These are phyloP conservation scores for Tarsius wallacei DNA, from an alignment of 2,797 vertebrate genomes.

Conservation along the genomic window DNA sequence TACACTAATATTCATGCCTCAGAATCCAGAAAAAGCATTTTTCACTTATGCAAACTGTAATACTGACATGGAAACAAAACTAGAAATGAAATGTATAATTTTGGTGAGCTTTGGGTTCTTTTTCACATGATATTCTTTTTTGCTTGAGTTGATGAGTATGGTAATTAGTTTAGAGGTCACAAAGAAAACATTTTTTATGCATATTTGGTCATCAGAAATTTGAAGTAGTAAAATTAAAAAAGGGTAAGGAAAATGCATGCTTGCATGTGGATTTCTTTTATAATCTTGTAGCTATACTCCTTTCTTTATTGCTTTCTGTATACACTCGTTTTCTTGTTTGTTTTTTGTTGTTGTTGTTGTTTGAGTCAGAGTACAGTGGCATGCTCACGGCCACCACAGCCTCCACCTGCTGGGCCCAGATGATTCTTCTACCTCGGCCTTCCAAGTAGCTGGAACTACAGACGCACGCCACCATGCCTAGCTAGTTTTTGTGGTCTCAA, in stretches of 20 bases:
- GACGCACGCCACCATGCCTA: too few relatives aligned
- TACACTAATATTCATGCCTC: conserved; percentile 51
- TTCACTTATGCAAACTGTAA: conserved; percentile 43
- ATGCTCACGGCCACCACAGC: too few relatives aligned
- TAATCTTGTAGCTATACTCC: neutral
- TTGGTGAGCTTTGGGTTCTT: conserved; percentile 17
- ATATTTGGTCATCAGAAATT: conserved; percentile 4
- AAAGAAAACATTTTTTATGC: conserved; percentile 30
- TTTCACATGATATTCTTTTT: neutral
- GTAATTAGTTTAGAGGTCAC: neutral
- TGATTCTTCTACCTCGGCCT: too few relatives aligned
- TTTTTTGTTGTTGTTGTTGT: too few relatives aligned
- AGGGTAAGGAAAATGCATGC: neutral
- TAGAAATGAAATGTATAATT: conserved; percentile 56
- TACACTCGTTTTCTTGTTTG: neutral
- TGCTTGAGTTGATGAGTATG: neutral
- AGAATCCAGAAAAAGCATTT: conserved; percentile 48
- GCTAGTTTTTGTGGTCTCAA: too few relatives aligned
- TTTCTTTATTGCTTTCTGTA: neutral
- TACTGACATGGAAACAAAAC: conserved; percentile 10
- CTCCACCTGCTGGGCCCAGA: too few relatives aligned
- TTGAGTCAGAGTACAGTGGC: too few relatives aligned
- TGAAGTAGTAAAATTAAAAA: conserved; percentile 1
- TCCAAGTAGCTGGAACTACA: too few relatives aligned
- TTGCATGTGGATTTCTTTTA: neutral